A percentile compares a stretch with the other conserved stretches of the same genome.
These are phyloP conservation scores for Barypeithes pellucidus DNA, from an alignment of 2,888 invertebrate genomes.

Conservation along the genomic window DNA sequence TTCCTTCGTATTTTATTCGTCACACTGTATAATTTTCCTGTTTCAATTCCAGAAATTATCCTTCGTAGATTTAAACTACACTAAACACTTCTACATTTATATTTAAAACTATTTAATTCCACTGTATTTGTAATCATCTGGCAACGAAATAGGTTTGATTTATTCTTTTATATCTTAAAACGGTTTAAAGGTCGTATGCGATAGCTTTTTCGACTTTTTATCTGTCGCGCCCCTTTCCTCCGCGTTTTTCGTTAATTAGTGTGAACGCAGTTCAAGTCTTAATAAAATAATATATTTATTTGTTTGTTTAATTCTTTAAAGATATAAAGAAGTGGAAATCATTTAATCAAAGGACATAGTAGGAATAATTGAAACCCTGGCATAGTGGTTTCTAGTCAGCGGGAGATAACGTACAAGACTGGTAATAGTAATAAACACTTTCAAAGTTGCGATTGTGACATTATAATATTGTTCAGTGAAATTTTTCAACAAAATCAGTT, in stretches of 20 bases:
- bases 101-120: background rate
- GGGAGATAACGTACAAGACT: no score
- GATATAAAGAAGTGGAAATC: no score
- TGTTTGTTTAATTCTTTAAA: no score
- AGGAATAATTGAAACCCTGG: no score
- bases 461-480: no score
- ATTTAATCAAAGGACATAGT: no score
- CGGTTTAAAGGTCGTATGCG: slow-evolving; percentile 31
- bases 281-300: background rate
- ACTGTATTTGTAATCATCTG: slow-evolving; percentile 18
- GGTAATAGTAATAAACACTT: no score
- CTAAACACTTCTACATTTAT: background rate
- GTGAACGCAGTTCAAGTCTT: background rate
- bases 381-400: no score
- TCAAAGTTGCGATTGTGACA: no score
- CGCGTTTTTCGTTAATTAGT: background rate
- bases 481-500: no score
- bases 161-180: slow-evolving; percentile 42
- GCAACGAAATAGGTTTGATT: slow-evolving; percentile 19
- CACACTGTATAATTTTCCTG: background rate
- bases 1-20: background rate
- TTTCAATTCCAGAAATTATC: background rate
- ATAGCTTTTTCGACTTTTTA: slow-evolving; percentile 27
- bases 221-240: slow-evolving; percentile 39
- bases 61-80: background rate